These are phyloP conservation scores for Drosophila triauraria DNA, from an alignment of 1,140 invertebrate species.

Conservation along the genomic window DNA sequence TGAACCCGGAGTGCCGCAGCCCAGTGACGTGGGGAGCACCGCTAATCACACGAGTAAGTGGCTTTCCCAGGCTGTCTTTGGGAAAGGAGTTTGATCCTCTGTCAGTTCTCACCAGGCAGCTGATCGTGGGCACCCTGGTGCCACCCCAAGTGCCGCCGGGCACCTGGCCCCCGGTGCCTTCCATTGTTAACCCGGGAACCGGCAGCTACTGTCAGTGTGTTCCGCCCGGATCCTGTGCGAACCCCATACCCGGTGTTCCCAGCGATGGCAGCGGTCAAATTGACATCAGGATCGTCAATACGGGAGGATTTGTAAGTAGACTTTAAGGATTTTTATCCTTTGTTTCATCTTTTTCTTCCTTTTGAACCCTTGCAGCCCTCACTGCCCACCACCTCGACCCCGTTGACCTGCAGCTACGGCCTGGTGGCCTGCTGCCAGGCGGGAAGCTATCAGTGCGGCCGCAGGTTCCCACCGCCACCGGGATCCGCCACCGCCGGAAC, in stretches of 20 bases:
- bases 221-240: conserved; percentile 69
- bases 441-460: conserved; percentile 77
- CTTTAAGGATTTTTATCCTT: not conserved
- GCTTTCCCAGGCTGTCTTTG: not conserved
- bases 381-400: conserved; percentile 16
- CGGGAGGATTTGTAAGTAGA: conserved; percentile 75
- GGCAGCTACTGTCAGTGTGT: conserved; percentile 81
- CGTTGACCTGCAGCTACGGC: conserved; percentile 65
- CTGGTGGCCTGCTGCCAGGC: conserved; percentile 74
- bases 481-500: conserved; percentile 48
- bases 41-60: conserved; percentile 67
- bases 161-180: conserved; percentile 46
- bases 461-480: conserved; percentile 69
- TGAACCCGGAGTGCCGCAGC: conserved; percentile 35
- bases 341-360: not conserved
- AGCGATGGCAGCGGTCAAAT: conserved; percentile 86
- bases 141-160: conserved; percentile 40
- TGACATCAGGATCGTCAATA: conserved; percentile 88
- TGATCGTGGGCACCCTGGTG: conserved; percentile 72
- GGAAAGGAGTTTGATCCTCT: not conserved
- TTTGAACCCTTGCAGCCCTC: conserved; percentile 36
- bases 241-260: conserved; percentile 60
- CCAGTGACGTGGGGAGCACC: conserved; percentile 52
- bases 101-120: conserved; percentile 69
- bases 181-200: conserved; percentile 31